Percentiles rank a stretch among this genome's conserved stretches.
These are phyloP conservation scores for Addax nasomaculatus DNA, from an alignment of 2,113 vertebrate species.

Conservation along the genomic window DNA sequence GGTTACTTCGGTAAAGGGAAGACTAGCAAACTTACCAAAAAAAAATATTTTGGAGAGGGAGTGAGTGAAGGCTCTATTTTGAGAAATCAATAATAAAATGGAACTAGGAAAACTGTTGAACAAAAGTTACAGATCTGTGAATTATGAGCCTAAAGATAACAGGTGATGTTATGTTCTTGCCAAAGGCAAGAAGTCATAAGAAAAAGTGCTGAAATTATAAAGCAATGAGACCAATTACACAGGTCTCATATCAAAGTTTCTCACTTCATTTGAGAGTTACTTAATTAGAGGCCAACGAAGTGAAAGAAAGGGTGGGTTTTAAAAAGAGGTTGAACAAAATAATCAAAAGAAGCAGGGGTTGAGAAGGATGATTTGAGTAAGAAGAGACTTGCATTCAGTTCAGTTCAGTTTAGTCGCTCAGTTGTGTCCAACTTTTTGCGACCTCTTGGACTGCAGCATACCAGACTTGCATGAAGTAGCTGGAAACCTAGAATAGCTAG, in stretches of 20 bases:
- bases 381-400: background rate
- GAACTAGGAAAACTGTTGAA: background rate
- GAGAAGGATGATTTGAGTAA: background rate
- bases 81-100: background rate
- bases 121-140: background rate
- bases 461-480: background rate
- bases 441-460: background rate
- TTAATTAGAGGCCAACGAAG: background rate
- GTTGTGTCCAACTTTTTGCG: rapidly evolving
- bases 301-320: background rate
- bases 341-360: background rate
- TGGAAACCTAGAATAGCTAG: background rate
- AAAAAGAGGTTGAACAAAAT: background rate
- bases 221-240: background rate
- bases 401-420: background rate
- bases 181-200: background rate
- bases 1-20: background rate
- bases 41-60: background rate
- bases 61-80: background rate
- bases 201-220: background rate
- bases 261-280: background rate
- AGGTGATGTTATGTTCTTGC: background rate
- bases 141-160: background rate
- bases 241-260: background rate
- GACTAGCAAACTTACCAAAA: background rate